Conservation (phyloP, 2,113 vertebrate species). For the Campylomormyrus numenius region DNA sequence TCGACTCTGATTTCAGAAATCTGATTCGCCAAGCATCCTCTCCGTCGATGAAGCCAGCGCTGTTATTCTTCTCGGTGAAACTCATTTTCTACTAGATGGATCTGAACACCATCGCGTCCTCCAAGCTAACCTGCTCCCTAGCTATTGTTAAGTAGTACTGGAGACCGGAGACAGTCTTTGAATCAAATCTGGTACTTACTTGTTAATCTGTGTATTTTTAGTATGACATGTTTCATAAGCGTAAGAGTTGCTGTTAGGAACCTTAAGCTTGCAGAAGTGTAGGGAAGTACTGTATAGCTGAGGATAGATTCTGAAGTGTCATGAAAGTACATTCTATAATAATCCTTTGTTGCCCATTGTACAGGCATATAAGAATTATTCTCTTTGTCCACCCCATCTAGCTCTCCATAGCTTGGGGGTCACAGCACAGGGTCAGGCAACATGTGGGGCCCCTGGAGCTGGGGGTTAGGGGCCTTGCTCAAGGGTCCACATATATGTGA, state of each 20-base stretch:
- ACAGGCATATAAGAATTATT: neutral
- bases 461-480: too few species aligned
- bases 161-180: neutral
- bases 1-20: neutral
- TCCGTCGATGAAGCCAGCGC: neutral
- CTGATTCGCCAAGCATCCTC: neutral
- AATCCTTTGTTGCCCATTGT: neutral
- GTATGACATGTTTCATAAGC: neutral
- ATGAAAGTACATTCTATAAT: neutral
- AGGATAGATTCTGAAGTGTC: neutral
- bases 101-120: neutral
- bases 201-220: neutral
- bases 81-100: neutral
- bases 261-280: neutral
- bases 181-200: neutral
- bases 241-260: neutral
- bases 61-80: neutral
- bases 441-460: too few species aligned
- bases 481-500: too few species aligned
- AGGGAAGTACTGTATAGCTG: neutral
- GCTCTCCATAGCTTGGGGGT: neutral
- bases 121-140: neutral
- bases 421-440: neutral
- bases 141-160: neutral
- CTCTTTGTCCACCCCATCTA: neutral